Base-by-base conservation (phyloP, 2,888 invertebrate species). In the Drosophila nr. medialis region DNA sequence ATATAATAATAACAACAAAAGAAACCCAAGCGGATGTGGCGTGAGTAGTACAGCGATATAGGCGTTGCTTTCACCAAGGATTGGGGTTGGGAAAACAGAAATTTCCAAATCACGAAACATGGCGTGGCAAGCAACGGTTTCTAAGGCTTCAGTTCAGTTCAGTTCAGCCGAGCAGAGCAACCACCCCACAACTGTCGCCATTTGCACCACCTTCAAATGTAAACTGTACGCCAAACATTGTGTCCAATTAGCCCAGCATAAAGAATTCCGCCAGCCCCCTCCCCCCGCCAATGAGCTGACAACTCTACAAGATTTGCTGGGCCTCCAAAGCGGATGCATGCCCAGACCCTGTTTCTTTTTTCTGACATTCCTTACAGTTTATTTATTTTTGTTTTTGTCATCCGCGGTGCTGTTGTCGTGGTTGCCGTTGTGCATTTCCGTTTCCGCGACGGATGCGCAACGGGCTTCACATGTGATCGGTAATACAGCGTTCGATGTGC, bases 51-150 rank as follows among this genome's bases (percentile, higher is more conserved):
- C 71, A 77, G 34, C 58, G 75, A 75, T 80, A 89, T 86, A 72
- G 89, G 89, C 82, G 85, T 77, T 71, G 59, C 69, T 62, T 55
- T 62, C 59, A 66, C 63, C 48, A 71, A 58, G 61, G 49, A 29
- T 55, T 38, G 27, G 64, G 54, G 40, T 49, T 53, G 40, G 42
- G 45, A 61, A 64, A 60, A 55, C 59, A 11, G 24, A 48, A 60
- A 65, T 40, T 61, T 53, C 58, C 62, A 86, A 89, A 87, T 87
- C 87, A 88, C 87, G 87, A 90, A 81, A 88, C 85, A 90, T 88
- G 83, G 87, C 87, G 87, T 88, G 87, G 90, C 85, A 86, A 89
- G 74, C 72, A 65, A 72, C 87, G 83, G 87, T 90, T 86, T 73
- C 53, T 65, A 51, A 38, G 55, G 48, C 49, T 40, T 38, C 24